Conservation (phyloP, 92 coral and sea anemone genomes). For the Umimayanthus kanabou region DNA sequence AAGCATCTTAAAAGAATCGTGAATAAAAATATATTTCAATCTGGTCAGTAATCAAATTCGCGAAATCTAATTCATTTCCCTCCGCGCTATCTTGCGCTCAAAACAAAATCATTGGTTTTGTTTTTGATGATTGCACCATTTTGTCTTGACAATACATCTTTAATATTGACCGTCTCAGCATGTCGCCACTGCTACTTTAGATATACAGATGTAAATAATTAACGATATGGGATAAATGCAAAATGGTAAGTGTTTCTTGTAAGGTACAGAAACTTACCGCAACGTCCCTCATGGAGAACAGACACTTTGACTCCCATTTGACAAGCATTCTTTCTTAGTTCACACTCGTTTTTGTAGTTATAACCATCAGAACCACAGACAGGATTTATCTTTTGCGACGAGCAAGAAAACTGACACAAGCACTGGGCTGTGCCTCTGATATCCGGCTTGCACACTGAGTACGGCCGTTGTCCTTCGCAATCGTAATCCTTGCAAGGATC, state of each 20-base stretch:
- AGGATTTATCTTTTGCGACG: constrained; percentile 1
- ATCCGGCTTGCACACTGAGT: constrained; percentile 20
- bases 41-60: too few relatives aligned
- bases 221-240: too few relatives aligned
- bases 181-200: too few relatives aligned
- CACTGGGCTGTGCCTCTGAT: not conserved
- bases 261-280: not conserved
- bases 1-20: too few relatives aligned
- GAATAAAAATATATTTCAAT: too few relatives aligned
- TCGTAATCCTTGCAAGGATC: constrained; percentile 32
- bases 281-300: constrained; percentile 21
- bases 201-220: too few relatives aligned
- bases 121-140: too few relatives aligned
- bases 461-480: constrained; percentile 33
- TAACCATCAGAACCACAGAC: constrained; percentile 32
- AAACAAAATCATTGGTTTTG: too few relatives aligned
- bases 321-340: constrained; percentile 32
- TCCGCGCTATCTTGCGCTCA: too few relatives aligned
- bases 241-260: not conserved
- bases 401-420: constrained; percentile 17
- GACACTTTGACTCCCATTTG: constrained; percentile 31
- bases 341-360: constrained; percentile 35
- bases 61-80: too few relatives aligned
- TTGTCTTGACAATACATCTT: too few relatives aligned
- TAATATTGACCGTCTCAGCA: too few relatives aligned